Evolutionary conservation across 1,140 invertebrate genomes (phyloP).

Genomic region (Drosophila busckii): DNA sequence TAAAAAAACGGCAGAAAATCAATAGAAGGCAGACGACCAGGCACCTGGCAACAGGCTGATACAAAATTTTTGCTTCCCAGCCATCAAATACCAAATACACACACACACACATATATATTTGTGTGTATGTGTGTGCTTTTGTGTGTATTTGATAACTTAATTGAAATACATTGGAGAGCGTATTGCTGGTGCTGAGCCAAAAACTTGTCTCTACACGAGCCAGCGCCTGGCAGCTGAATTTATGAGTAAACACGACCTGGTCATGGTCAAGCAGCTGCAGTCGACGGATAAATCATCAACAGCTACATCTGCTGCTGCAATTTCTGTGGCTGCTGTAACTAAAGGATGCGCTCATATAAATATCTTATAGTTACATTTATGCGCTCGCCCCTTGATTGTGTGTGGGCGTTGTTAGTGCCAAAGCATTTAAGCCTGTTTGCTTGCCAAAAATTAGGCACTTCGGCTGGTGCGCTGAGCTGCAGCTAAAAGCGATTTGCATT

Average conservation of each 20-base stretch:
- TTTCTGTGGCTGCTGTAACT: conserved; percentile 12
- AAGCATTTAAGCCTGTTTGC: too few species aligned
- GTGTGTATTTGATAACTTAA: conserved; percentile 67
- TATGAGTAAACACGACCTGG: conserved; percentile 59
- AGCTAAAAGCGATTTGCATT: conserved; percentile 32
- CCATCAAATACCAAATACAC: conserved; percentile 21
- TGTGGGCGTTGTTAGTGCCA: conserved; percentile 24
- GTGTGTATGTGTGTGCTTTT: conserved; percentile 16
- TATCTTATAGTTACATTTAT: conserved; percentile 20
- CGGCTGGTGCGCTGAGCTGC: conserved; percentile 14
- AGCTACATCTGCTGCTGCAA: neutral
- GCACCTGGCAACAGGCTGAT: conserved; percentile 61
- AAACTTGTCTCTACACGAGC: conserved; percentile 25
- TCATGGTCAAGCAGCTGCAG: conserved; percentile 29
- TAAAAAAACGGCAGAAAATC: conserved; percentile 54
- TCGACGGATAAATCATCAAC: conserved; percentile 32
- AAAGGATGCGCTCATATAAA: conserved; percentile 17
- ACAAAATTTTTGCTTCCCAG: conserved; percentile 2
- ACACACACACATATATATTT: conserved; percentile 16
- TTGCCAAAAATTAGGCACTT: conserved; percentile 1
- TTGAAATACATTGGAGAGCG: conserved; percentile 68
- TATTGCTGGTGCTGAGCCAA: conserved; percentile 33
- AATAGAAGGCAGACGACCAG: conserved; percentile 51
- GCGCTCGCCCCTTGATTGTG: neutral
- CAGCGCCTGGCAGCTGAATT: conserved; percentile 44